Percentiles rank a stretch among this genome's conserved stretches.
phyloP scores from a whole-genome alignment of 2,113 vertebrate genomes.

The Amazona vittata region DNA sequence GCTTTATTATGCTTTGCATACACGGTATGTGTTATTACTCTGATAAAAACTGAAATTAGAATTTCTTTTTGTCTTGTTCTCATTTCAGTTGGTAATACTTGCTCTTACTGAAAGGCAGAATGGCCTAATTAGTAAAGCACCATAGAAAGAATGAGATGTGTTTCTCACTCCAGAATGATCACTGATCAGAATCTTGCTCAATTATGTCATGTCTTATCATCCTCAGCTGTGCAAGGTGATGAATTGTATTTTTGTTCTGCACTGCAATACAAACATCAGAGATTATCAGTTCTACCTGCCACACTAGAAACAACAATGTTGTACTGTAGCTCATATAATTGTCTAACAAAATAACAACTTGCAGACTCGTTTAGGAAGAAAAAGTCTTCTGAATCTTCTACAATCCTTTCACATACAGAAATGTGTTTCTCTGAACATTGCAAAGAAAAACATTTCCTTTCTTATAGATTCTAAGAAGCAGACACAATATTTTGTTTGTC shows the following conservation, averaged over 20 bases:
- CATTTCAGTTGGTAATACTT: constrained; percentile 60
- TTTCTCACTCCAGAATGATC: neutral
- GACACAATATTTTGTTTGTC: neutral
- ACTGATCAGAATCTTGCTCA: neutral
- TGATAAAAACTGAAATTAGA: constrained; percentile 60
- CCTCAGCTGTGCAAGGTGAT: neutral
- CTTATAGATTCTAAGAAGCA: neutral
- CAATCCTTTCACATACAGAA: neutral
- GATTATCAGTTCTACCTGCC: neutral
- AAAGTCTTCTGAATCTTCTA: neutral
- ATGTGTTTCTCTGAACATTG: neutral
- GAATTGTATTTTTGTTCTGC: neutral
- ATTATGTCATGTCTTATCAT: neutral
- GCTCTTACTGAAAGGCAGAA: neutral
- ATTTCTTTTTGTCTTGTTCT: constrained; percentile 60
- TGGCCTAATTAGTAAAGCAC: neutral
- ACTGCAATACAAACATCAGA: neutral
- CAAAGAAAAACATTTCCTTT: neutral
- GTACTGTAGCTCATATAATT: neutral
- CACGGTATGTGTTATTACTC: constrained; percentile 43
- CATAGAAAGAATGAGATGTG: neutral
- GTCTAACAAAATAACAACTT: neutral
- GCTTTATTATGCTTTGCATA: constrained; percentile 41
- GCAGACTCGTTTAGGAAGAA: neutral
- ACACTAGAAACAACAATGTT: neutral